Evolutionary conservation across 1,140 invertebrate genomes (phyloP).

Genomic region (Drosophila triauraria): DNA sequence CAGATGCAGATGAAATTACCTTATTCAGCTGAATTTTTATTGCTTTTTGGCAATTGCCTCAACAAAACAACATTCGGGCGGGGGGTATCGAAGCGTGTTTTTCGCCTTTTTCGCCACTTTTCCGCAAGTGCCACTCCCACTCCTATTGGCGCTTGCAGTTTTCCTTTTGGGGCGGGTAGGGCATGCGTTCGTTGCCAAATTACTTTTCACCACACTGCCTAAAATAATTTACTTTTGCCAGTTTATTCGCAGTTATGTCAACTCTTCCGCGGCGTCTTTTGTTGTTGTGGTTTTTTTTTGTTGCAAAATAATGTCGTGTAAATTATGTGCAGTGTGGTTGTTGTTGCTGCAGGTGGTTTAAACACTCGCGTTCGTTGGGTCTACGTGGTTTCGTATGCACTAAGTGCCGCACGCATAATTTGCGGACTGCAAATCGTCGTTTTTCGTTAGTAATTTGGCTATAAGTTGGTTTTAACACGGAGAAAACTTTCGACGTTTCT

Average conservation of each 20-base stretch:
- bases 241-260: slow-evolving; percentile 73
- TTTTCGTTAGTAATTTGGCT: slow-evolving; percentile 70
- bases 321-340: slow-evolving; percentile 77
- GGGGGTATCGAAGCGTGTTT: not conserved
- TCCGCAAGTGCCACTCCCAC: slow-evolving; percentile 71
- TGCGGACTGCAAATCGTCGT: slow-evolving; percentile 59
- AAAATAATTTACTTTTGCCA: slow-evolving; percentile 69
- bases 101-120: slow-evolving; percentile 28
- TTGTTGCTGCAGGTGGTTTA: slow-evolving; percentile 49
- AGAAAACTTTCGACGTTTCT: slow-evolving; percentile 76
- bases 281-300: slow-evolving; percentile 52
- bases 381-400: slow-evolving; percentile 72
- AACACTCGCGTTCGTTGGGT: slow-evolving; percentile 64
- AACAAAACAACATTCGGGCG: slow-evolving; percentile 51
- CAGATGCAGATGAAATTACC: slow-evolving; percentile 65
- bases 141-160: slow-evolving; percentile 48
- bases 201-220: slow-evolving; percentile 56
- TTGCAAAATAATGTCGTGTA: slow-evolving; percentile 72
- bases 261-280: slow-evolving; percentile 50
- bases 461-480: slow-evolving; percentile 56
- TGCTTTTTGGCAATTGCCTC: slow-evolving; percentile 67
- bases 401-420: slow-evolving; percentile 65
- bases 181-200: slow-evolving; percentile 48
- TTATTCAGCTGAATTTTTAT: slow-evolving; percentile 61
- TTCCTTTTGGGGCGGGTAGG: slow-evolving; percentile 41